Evolutionary conservation across 30 jellyfish, hydroid and myxozoan genomes (phyloP).

Genomic region (Turritopsis dohrnii): DNA sequence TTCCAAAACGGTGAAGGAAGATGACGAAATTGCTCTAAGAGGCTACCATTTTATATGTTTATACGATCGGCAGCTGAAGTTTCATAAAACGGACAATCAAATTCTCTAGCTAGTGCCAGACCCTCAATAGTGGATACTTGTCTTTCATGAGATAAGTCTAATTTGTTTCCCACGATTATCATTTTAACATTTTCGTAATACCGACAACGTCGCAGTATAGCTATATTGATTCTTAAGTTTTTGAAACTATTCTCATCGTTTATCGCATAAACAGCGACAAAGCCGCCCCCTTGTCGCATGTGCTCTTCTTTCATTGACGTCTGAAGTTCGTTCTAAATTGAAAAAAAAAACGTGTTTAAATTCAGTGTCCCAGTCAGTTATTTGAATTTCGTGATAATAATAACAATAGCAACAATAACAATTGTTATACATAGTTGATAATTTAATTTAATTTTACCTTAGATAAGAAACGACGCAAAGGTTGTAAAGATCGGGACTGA

Average conservation of each 20-base stretch:
- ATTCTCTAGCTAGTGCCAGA: conserved; percentile 61
- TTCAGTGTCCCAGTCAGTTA: too few relatives aligned
- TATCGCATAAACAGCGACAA: conserved; percentile 56
- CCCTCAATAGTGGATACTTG: conserved; percentile 63
- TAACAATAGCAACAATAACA: too few relatives aligned
- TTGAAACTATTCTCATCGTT: conserved; percentile 59
- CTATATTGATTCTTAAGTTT: conserved; percentile 45
- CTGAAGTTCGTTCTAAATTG: conserved; percentile 59
- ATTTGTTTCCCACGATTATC: conserved; percentile 67
- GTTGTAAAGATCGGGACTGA: too few relatives aligned
- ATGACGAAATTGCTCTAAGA: too few relatives aligned
- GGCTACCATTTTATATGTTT: too few relatives aligned
- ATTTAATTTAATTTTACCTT: too few relatives aligned
- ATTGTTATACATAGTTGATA: too few relatives aligned
- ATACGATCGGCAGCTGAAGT: conserved; percentile 60
- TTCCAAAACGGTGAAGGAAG: too few relatives aligned
- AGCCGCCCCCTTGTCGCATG: conserved; percentile 71
- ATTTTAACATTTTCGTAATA: conserved; percentile 58
- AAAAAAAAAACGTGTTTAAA: too few relatives aligned
- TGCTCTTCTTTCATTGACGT: conserved; percentile 75
- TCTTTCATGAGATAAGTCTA: conserved; percentile 55
- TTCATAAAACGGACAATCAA: conserved; percentile 75
- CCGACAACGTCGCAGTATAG: conserved; percentile 50
- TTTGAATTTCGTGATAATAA: too few relatives aligned
- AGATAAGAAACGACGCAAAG: too few relatives aligned